Base-by-base conservation (phyloP, 2,888 invertebrate genomes). In the Cepaea hortensis region DNA sequence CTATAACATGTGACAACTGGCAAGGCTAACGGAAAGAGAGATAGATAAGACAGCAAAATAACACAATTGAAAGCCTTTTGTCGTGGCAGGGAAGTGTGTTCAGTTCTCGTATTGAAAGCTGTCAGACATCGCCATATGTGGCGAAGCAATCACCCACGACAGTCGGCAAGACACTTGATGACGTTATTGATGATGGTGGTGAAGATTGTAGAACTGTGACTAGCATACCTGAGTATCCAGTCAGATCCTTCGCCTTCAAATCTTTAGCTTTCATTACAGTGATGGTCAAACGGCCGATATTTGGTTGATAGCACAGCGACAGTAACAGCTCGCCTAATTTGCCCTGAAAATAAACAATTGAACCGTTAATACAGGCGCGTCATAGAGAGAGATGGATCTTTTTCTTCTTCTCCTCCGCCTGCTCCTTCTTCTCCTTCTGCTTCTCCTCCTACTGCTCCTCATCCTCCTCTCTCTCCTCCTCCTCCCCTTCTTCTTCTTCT, bases 221-320 rank as follows among this genome's bases (percentile, higher is more conserved):
- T 13, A 15, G 1, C 90, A 81, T 87, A 93, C 93, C 93, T 91
- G 93, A 98, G 95, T 97, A 98, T 93, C 98, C 98, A 92, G 98
- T 98, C 93, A 98, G 98, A 94, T 98, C 98, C 95, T 98, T 98
- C 70, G 98, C 98, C 95, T 98, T 98, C 90, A 98, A 96, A 94
- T 98, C 98, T 93, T 98, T 96, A 77, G 98, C 98, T 95, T 98
- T 98, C 93, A 98, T 96, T 91, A 98, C 96, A 48, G 97, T 97
- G 90, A 98, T 95, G 18, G 98, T 98, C 85, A 98, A 95, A 89
- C 98, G 96, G 91, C 98, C 98, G 95, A 98, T 98, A 95, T 98
- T 98, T 85, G 98, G 98, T 93, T 98, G 98, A 95, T 98, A 98
- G 95, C 98, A 98, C 80, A 98, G 96, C 6, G 98, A 98, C 81